Conservation (phyloP, 2,113 vertebrate species). For the Nibea coibor region DNA sequence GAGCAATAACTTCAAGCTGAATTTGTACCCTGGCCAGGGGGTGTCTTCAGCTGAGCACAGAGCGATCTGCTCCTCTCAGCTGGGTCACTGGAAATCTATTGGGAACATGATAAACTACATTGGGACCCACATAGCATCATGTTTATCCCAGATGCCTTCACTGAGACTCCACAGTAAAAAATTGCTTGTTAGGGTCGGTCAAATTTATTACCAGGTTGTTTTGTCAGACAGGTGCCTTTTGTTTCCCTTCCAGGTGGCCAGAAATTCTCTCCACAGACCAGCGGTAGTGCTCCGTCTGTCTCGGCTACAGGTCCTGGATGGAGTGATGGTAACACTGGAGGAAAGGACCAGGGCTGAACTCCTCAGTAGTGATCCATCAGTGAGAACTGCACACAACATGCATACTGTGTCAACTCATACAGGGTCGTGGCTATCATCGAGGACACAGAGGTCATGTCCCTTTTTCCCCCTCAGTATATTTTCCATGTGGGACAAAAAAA, state of each 20-base stretch:
- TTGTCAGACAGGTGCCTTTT: conserved; percentile 23
- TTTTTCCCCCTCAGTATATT: not conserved
- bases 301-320: conserved; percentile 88
- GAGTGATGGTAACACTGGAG: conserved; percentile 82
- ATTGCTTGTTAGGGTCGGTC: not conserved
- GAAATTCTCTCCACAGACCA: conserved; percentile 82
- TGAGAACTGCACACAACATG: conserved; percentile 60
- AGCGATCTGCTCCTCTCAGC: conserved; percentile 60
- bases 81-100: conserved; percentile 55
- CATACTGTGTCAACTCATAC: not conserved
- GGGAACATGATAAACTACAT: conserved; percentile 18
- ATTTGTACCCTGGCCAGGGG: conserved; percentile 46
- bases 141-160: conserved; percentile 56
- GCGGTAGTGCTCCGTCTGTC: conserved; percentile 83
- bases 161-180: not conserved
- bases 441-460: not conserved
- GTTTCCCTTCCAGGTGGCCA: conserved; percentile 79
- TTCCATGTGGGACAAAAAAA: not conserved
- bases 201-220: not conserved
- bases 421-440: not conserved
- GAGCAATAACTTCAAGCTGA: conserved; percentile 46
- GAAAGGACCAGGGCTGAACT: conserved; percentile 86
- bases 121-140: conserved; percentile 41
- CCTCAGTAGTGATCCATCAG: conserved; percentile 82
- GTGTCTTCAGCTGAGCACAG: conserved; percentile 62